phyloP scores from a whole-genome alignment of 2,888 invertebrate genomes.

The Patella pellucida region DNA sequence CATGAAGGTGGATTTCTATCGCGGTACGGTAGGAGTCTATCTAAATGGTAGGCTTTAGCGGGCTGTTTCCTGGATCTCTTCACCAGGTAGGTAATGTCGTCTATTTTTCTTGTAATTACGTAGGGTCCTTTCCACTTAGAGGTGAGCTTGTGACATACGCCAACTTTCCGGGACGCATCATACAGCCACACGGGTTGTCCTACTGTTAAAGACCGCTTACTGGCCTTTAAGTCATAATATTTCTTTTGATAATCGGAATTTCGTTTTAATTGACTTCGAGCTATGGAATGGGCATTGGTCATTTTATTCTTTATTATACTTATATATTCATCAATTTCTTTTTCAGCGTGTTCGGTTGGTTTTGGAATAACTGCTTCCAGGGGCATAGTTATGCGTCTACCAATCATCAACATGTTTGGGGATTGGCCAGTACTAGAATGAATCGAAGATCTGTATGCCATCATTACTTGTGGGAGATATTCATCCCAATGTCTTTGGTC shows the following conservation, averaged over 20 bases:
- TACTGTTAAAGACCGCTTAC: neutral
- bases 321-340: neutral
- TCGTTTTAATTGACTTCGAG: neutral
- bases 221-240: conserved; percentile 26
- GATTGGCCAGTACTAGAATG: conserved; percentile 28
- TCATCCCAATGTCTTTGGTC: conserved; percentile 31
- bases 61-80: conserved; percentile 24
- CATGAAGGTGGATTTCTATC: conserved; percentile 27
- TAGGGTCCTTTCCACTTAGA: conserved; percentile 33
- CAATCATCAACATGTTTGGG: conserved; percentile 38
- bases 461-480: conserved; percentile 33
- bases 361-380: conserved; percentile 30
- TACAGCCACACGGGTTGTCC: conserved; percentile 34
- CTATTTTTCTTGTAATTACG: conserved; percentile 26
- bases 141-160: conserved; percentile 28
- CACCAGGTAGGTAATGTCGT: conserved; percentile 31
- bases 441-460: conserved; percentile 34
- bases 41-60: conserved; percentile 30
- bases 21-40: conserved; percentile 28
- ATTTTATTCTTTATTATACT: neutral
- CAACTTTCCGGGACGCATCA: conserved; percentile 27
- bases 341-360: neutral
- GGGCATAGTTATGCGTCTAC: conserved; percentile 26
- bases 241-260: conserved; percentile 11
- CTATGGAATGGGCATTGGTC: neutral